These are phyloP conservation scores for Tethea ocularis DNA, from an alignment of 2,888 invertebrate genomes.

Conservation along the genomic window DNA sequence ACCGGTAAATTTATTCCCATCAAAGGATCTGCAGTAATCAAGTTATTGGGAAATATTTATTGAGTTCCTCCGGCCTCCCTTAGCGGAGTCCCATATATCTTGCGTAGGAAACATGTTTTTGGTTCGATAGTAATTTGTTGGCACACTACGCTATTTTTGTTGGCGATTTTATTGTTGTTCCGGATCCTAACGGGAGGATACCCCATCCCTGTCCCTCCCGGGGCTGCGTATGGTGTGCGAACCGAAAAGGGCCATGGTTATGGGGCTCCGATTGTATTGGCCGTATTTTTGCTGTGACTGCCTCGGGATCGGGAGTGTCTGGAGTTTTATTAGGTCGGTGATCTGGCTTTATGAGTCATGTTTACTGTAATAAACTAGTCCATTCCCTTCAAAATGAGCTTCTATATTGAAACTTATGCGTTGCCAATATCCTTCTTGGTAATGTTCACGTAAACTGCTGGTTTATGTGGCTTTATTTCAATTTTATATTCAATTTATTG, in stretches of 20 bases:
- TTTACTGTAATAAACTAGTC: conserved; percentile 63
- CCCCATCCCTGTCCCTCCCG: conserved; percentile 13
- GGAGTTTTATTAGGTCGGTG: conserved; percentile 65
- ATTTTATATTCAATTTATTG: conserved; percentile 36
- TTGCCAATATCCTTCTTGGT: conserved; percentile 42
- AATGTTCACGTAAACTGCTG: conserved; percentile 32
- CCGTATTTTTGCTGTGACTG: conserved; percentile 53
- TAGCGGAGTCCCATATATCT: conserved; percentile 45
- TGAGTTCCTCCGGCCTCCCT: conserved; percentile 37
- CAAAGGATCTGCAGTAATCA: conserved; percentile 51
- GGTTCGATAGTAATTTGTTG: conserved; percentile 51
- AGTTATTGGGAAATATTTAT: conserved; percentile 59
- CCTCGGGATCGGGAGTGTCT: conserved; percentile 44
- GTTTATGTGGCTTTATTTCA: conserved; percentile 35
- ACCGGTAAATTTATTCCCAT: conserved; percentile 36
- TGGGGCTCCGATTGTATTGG: conserved; percentile 53
- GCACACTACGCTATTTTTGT: conserved; percentile 47
- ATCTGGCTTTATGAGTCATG: conserved; percentile 71
- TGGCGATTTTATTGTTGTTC: conserved; percentile 60
- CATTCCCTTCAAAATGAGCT: conserved; percentile 45
- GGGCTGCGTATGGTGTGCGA: conserved; percentile 22
- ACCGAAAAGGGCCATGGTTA: conserved; percentile 50
- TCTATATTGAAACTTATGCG: conserved; percentile 55
- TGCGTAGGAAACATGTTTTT: conserved; percentile 46
- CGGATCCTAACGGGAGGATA: conserved; percentile 23